Evolutionary conservation across 35 echinoderm and acorn worm genomes (phyloP), one percentile per base, ranked within the genome.

Genomic region (Ptychodera flava): DNA sequence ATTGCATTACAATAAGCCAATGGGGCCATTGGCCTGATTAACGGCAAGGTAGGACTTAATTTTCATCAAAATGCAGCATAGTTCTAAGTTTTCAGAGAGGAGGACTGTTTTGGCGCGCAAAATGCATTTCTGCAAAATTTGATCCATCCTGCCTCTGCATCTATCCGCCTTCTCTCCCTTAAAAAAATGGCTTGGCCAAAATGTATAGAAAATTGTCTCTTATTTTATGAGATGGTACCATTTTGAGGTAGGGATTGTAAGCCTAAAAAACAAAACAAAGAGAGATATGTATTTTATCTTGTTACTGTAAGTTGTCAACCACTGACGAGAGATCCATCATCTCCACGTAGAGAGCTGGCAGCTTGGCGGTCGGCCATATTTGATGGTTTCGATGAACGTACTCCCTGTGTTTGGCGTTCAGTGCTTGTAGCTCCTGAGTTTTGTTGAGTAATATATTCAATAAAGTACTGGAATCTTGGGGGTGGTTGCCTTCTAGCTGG

Each of bases 401-500:
- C 78, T 99, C 96, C 12, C 96, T 87, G 78, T 99, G 96, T 92
- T 94, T 94, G 33, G 88, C 91, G 31, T 93, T 90, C 32, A 99
- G 91, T 77, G 91, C 90, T 77, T 93, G 82, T 34, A 99, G 79
- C 78, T 90, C 93, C 77, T 94, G 92, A 33, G 94, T 91, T 78
- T 91, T 89, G n/a, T 86, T 91, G 90, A 92, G 89, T 29, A 99
- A 85, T 30, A 88, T 92, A 37, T 85, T 90, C 34, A 99, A 94
- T 80, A 99, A 90, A 16, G 93, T 90, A 16, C 87, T 88, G 29
- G 90, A 85, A 77, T 89, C 89, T 0, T 81, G 88, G 28, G 85
- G 90, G 79, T 99, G 96, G 88, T 97, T 99, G 0, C 96, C 96
- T 33, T 99, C 96, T 0, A 99, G 83, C 76, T 99, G 96, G 0